A percentile compares a stretch with the other conserved stretches of the same genome.
Evolutionary conservation across 2,888 invertebrate species (phyloP).

Genomic region (Xanthia icteritia): DNA sequence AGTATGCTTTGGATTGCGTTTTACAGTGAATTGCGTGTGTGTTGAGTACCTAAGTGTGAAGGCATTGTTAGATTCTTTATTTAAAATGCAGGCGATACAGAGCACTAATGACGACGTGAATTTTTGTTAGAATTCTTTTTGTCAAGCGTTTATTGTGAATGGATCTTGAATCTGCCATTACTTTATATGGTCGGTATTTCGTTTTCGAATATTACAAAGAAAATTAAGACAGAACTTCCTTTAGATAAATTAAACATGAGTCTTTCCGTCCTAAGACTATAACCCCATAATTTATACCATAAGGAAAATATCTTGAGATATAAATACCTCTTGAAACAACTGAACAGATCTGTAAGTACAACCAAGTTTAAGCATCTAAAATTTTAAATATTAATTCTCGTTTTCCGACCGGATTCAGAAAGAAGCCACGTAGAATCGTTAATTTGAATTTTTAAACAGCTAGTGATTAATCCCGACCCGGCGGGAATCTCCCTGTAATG

Average conservation of each 20-base stretch:
- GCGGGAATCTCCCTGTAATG: slow-evolving; percentile 69
- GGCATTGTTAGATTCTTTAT: slow-evolving; percentile 39
- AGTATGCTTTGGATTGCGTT: slow-evolving; percentile 50
- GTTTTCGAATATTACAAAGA: background rate
- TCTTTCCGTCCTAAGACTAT: slow-evolving; percentile 7
- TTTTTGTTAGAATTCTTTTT: background rate
- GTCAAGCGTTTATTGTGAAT: background rate
- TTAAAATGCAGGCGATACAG: slow-evolving; percentile 20
- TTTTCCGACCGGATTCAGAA: slow-evolving; percentile 75
- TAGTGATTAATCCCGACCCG: slow-evolving; percentile 78
- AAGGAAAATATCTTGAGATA: slow-evolving; percentile 28
- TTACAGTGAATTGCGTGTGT: slow-evolving; percentile 35
- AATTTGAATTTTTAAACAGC: slow-evolving; percentile 85
- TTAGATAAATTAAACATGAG: slow-evolving; percentile 40
- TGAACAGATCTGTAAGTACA: slow-evolving; percentile 50
- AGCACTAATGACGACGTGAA: slow-evolving; percentile 43
- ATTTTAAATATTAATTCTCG: slow-evolving; percentile 81
- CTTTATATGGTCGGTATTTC: background rate
- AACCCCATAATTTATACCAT: slow-evolving; percentile 40
- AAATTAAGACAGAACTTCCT: background rate
- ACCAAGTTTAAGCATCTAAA: slow-evolving; percentile 46
- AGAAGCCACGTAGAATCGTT: slow-evolving; percentile 79
- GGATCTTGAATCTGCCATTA: background rate
- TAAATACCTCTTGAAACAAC: slow-evolving; percentile 23
- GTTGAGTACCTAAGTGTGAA: slow-evolving; percentile 22